Evolutionary conservation across 2,797 vertebrate genomes (phyloP), one percentile per base, ranked within the genome.

Genomic region (Synanceia verrucosa): DNA sequence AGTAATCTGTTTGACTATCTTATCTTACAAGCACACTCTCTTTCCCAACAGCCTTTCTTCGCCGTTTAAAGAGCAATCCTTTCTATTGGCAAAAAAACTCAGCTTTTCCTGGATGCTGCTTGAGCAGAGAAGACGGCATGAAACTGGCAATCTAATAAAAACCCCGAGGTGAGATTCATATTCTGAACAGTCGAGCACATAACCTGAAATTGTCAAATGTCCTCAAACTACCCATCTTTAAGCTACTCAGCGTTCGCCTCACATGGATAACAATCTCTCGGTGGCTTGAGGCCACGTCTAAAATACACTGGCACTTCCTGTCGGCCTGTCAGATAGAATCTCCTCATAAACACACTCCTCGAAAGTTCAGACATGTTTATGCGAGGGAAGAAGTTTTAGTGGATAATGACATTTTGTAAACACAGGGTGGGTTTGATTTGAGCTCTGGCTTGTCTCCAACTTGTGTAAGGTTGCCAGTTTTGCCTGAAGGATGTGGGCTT

Each of bases 11-110:
- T 71, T 81, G 39, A 66, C 58, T 74, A 86, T 87, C 86, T 91
- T 91, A 93, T 93, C 89, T 84, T 62, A 37, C 47, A 78, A 68
- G 63, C n/a, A 75, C 89, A 91, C 76, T 56, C 78, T 55, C 73
- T 75, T 60, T 64, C 81, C 83, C 78, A 53, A 51, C 57, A 78
- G 80, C 76, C 59, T 52, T 28, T 74, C 59, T 79, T 70, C 65
- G 70, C 48, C 57, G 68, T 65, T 78, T 78, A 43, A 81, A 81
- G 69, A 85, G 48, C 57, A 64, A 65, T 70, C 47, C 46, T 66
- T 41, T 75, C 61, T 66, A 16, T 33, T 62, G 70, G 72, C 69
- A 76, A 50, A 61, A n/a, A 59, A 67, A 52, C 61, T 64, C n/a
- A 46, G 34, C 34, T 52, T 70, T 48, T 62, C 47, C 53, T 46